phyloP scores from a whole-genome alignment of 2,888 invertebrate genomes.

The Caenorhabditis wallacei region DNA sequence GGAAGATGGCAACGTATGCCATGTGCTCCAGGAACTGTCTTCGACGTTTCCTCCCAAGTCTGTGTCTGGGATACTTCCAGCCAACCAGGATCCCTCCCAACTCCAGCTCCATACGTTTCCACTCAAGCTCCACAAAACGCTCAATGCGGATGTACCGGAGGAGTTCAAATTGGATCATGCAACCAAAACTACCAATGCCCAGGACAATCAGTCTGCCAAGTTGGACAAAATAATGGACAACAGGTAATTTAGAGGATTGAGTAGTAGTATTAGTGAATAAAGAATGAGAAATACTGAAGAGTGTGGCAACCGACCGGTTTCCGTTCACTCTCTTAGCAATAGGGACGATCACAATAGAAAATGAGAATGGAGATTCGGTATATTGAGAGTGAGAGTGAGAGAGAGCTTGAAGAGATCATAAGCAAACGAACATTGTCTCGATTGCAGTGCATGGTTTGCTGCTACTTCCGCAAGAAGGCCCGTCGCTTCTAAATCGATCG shows the following conservation, averaged over 20 bases:
- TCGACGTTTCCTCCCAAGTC: slow-evolving; percentile 78
- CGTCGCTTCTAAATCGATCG: slow-evolving; percentile 62
- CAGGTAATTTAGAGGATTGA: slow-evolving; percentile 64
- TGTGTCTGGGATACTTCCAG: slow-evolving; percentile 72
- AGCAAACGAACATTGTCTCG: slow-evolving; percentile 59
- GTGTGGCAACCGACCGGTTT: slow-evolving; percentile 31
- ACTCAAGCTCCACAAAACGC: slow-evolving; percentile 73
- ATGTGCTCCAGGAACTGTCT: slow-evolving; percentile 82
- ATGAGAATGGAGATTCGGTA: not conserved
- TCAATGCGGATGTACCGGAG: slow-evolving; percentile 80
- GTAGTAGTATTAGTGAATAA: slow-evolving; percentile 2
- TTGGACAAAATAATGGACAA: slow-evolving; percentile 77
- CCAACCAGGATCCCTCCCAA: slow-evolving; percentile 73
- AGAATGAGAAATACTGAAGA: not conserved
- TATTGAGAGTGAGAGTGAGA: not conserved
- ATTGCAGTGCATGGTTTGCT: slow-evolving; percentile 82
- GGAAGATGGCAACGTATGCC: slow-evolving; percentile 82
- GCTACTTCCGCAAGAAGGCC: slow-evolving; percentile 82
- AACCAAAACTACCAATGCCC: slow-evolving; percentile 82
- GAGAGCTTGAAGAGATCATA: slow-evolving; percentile 57
- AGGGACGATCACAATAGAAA: slow-evolving; percentile 50
- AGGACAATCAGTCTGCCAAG: slow-evolving; percentile 82
- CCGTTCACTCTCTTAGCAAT: slow-evolving; percentile 32
- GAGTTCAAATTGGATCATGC: slow-evolving; percentile 82
- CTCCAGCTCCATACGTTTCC: slow-evolving; percentile 77